phyloP scores from a whole-genome alignment of 2,797 vertebrate genomes.

The Furcifer pardalis region DNA sequence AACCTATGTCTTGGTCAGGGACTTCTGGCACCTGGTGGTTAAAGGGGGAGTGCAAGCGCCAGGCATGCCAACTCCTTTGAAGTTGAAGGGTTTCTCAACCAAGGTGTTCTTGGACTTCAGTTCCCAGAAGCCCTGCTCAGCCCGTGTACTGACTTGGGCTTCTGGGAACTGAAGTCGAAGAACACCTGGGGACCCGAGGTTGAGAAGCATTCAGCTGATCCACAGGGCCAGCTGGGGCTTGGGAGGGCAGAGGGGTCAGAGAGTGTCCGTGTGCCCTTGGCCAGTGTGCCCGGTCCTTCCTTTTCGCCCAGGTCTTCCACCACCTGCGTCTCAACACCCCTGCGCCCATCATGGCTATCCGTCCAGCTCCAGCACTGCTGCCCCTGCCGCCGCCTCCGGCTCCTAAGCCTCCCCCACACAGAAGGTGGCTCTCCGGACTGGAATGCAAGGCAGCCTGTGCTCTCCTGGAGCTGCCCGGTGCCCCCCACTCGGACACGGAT shows the following conservation, averaged over 20 bases:
- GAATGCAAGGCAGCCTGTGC: not conserved
- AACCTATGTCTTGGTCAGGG: not conserved
- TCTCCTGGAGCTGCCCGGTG: not conserved
- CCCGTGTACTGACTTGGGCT: too few species aligned
- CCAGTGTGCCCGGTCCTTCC: not conserved
- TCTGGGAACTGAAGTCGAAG: too few species aligned
- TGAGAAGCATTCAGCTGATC: too few species aligned
- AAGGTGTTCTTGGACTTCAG: too few species aligned
- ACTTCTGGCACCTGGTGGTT: not conserved
- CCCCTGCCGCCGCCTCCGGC: not conserved
- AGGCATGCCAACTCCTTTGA: too few species aligned
- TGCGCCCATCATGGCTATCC: not conserved
- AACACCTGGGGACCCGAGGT: too few species aligned
- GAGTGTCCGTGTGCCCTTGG: not conserved
- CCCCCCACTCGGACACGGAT: accelerated
- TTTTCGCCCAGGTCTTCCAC: not conserved
- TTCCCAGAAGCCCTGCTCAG: too few species aligned
- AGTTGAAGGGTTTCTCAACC: too few species aligned
- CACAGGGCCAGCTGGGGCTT: too few species aligned
- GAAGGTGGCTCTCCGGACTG: not conserved
- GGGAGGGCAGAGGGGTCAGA: not conserved
- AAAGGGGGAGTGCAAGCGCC: not conserved
- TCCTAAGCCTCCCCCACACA: not conserved
- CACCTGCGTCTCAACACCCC: not conserved
- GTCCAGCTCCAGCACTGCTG: not conserved